Percentiles rank a stretch among this genome's conserved stretches.
Conservation (phyloP, 2,888 invertebrate species). For the Napeogenes inachia region DNA sequence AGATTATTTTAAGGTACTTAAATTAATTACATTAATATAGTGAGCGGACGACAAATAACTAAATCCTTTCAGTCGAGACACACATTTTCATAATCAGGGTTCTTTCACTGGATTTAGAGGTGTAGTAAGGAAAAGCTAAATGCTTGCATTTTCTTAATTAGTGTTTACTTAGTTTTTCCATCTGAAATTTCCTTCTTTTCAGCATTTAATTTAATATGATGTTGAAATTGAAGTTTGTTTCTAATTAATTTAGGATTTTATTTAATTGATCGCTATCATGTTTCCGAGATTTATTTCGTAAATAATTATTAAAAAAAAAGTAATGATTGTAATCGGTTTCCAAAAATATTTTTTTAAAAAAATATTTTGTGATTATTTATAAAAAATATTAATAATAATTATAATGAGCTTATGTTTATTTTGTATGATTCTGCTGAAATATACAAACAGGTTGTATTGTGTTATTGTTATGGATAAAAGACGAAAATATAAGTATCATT, state of each 20-base stretch:
- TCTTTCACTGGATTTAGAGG: slow-evolving; percentile 5
- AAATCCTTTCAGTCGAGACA: background rate
- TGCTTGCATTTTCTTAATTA: slow-evolving; percentile 25
- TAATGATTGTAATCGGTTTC: too few species aligned
- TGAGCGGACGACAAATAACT: slow-evolving; percentile 2
- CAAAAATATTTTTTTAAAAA: too few species aligned
- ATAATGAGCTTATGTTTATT: too few species aligned
- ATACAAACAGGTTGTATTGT: too few species aligned
- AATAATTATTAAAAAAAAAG: too few species aligned
- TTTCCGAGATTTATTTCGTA: too few species aligned
- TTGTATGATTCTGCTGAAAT: too few species aligned
- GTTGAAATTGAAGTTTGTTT: background rate
- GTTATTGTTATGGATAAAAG: background rate
- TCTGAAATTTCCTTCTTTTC: slow-evolving; percentile 18
- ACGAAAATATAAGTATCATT: slow-evolving; percentile 1
- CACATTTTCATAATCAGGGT: slow-evolving; percentile 8
- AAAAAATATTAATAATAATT: too few species aligned
- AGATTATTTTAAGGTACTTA: too few species aligned
- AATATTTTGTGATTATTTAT: too few species aligned
- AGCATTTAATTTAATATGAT: slow-evolving; percentile 9
- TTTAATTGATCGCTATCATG: too few species aligned
- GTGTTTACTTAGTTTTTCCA: slow-evolving; percentile 20
- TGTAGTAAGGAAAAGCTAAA: slow-evolving; percentile 12
- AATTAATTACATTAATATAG: too few species aligned
- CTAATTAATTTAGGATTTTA: background rate